phyloP scores from a whole-genome alignment of 1,140 invertebrate species.

The Phortica variegata region DNA sequence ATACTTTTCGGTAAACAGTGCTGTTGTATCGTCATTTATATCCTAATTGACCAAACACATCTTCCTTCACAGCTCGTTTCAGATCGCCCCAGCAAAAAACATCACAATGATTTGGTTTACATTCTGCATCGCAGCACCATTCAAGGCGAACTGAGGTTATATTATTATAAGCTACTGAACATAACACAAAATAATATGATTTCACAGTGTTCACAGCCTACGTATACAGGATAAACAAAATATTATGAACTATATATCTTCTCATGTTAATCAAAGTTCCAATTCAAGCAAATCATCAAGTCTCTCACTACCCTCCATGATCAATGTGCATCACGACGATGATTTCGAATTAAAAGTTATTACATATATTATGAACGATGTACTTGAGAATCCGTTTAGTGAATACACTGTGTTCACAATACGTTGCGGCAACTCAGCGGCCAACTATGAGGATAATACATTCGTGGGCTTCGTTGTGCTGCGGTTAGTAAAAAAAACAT shows the following conservation, averaged over 20 bases:
- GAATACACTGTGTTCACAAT: slow-evolving; percentile 39
- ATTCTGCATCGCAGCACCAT: slow-evolving; percentile 39
- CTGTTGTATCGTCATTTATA: not conserved
- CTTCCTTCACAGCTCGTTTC: slow-evolving; percentile 32
- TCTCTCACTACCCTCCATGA: slow-evolving; percentile 14
- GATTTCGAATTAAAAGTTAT: slow-evolving; percentile 19
- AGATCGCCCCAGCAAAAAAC: slow-evolving; percentile 12
- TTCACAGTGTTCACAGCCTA: too few relatives aligned
- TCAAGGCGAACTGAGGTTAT: slow-evolving; percentile 34
- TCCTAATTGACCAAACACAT: not conserved
- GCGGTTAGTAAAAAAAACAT: slow-evolving; percentile 1
- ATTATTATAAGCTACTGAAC: too few relatives aligned
- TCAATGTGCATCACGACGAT: slow-evolving; percentile 7
- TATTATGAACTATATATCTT: too few relatives aligned
- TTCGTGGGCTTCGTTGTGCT: slow-evolving; percentile 38
- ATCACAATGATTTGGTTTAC: slow-evolving; percentile 18
- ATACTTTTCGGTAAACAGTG: slow-evolving; percentile 33
- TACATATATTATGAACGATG: slow-evolving; percentile 27
- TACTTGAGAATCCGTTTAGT: slow-evolving; percentile 24
- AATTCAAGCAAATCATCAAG: too few relatives aligned
- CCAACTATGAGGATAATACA: slow-evolving; percentile 20
- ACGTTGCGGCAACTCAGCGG: slow-evolving; percentile 36
- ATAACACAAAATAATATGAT: too few relatives aligned
- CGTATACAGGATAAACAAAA: too few relatives aligned
- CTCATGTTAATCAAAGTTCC: too few relatives aligned